Percentiles rank a stretch among this genome's conserved stretches.
Evolutionary conservation across 2,888 invertebrate genomes (phyloP).

Genomic region (Cephonodes hylas): DNA sequence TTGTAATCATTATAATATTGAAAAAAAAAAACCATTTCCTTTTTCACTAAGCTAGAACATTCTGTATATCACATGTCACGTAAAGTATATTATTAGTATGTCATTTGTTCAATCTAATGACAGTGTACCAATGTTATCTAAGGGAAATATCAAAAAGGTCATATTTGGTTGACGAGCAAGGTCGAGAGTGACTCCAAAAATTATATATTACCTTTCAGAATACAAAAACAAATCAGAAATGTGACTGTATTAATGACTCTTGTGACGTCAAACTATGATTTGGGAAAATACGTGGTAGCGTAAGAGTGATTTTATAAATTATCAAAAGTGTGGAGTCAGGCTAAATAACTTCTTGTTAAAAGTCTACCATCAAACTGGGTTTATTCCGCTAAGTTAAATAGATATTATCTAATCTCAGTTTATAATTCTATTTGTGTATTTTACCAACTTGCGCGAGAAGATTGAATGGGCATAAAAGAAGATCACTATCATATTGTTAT

Average conservation of each 20-base stretch:
- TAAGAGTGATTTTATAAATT: background rate
- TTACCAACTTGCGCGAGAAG: background rate
- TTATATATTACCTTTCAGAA: slow-evolving; percentile 32
- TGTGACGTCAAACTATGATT: slow-evolving; percentile 3
- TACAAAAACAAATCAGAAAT: background rate
- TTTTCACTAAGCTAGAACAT: background rate
- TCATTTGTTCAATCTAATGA: slow-evolving; percentile 42
- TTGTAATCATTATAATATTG: background rate
- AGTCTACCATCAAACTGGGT: background rate
- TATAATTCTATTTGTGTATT: background rate
- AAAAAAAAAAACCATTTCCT: background rate
- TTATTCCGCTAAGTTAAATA: background rate
- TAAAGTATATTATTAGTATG: slow-evolving; percentile 31
- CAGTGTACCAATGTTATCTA: slow-evolving; percentile 31
- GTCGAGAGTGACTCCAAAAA: slow-evolving; percentile 28
- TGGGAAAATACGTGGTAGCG: background rate
- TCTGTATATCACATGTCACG: slow-evolving; percentile 16
- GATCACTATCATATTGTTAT: background rate
- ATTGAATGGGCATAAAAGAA: background rate
- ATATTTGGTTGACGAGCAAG: slow-evolving; percentile 27
- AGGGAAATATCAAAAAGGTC: slow-evolving; percentile 32
- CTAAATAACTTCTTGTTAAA: background rate
- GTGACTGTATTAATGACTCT: background rate
- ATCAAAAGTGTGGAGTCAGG: background rate
- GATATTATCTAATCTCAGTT: background rate